Percentiles rank a stretch among this genome's conserved stretches.
Evolutionary conservation across 2,888 invertebrate species (phyloP).

Genomic region (Hirudinaria manillensis): DNA sequence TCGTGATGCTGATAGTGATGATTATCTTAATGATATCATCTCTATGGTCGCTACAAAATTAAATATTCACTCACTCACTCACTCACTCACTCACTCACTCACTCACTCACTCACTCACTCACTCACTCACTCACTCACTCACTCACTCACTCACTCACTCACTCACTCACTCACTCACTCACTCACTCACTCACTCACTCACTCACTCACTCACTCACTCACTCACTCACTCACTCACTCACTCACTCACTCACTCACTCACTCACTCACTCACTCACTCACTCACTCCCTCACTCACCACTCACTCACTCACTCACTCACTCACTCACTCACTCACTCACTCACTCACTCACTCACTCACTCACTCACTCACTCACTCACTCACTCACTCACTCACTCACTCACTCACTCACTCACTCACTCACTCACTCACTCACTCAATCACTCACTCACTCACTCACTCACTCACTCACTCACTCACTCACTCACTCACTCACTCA

Average conservation of each 20-base stretch:
- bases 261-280: slow-evolving; percentile 34
- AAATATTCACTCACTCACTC: slow-evolving; percentile 20
- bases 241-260: slow-evolving; percentile 30
- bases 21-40: too few species aligned
- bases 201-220: slow-evolving; percentile 7
- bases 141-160: slow-evolving; percentile 7
- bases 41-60: too few species aligned
- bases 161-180: slow-evolving; percentile 7
- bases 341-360: slow-evolving; percentile 20
- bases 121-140: slow-evolving; percentile 16
- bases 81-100: slow-evolving; percentile 16
- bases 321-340: slow-evolving; percentile 24
- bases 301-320: slow-evolving; percentile 29
- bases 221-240: slow-evolving; percentile 31
- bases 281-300: slow-evolving; percentile 29
- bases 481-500: too few species aligned
- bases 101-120: slow-evolving; percentile 16
- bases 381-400: too few species aligned
- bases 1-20: too few species aligned
- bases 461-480: too few species aligned
- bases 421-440: not conserved
- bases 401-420: not conserved
- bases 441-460: not conserved
- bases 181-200: slow-evolving; percentile 7
- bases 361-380: too few species aligned